Evolutionary conservation across 2,888 invertebrate genomes (phyloP), one percentile per base, ranked within the genome.

Genomic region (Brachycybe producta): DNA sequence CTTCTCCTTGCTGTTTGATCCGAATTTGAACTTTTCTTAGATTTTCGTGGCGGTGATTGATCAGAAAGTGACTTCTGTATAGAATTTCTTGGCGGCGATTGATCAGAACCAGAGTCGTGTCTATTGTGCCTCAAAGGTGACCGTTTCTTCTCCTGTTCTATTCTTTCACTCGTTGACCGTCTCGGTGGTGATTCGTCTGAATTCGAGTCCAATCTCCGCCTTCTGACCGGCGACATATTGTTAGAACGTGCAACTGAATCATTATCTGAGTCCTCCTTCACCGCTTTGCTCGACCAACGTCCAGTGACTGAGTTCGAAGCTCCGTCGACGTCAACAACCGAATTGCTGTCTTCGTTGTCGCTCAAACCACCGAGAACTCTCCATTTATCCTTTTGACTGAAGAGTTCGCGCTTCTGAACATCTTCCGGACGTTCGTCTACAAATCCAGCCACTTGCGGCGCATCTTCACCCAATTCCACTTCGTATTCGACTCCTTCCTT

Each of bases 381-480:
- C 63, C 64, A 63, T 42, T 56, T 52, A 2, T 53, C 52, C 27
- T 50, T 56, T 21, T 59, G 54, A 39, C 62, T 53, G 51, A 60
- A 65, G 11, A 56, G 52, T 27, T 66, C 52, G 27, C 57, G 56
- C 48, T 60, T 24, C 19, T 26, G 59, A 7, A 83, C 59, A 56
- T 82, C 77, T 48, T 77, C 72, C 0, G 84, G 82, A 57, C 84
- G 66, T 41, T 91, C 90, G 64, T 91, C 91, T 43, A 88, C 75
- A 46, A 91, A 75, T 1, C 84, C 88, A 0, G 84, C 91, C 55
- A 94, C 80, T 65, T 84, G 83, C 0, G 94, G 94, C 0, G 83
- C 86, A 65, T 92, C 88, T 62, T 94, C 92, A n/a, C 75, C 76
- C 0, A 78, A 74, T 49, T 79, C 74, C 23, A 79, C 74, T 2